Base-by-base conservation (phyloP, 2,797 vertebrate genomes). In the Ataeniobius toweri region DNA sequence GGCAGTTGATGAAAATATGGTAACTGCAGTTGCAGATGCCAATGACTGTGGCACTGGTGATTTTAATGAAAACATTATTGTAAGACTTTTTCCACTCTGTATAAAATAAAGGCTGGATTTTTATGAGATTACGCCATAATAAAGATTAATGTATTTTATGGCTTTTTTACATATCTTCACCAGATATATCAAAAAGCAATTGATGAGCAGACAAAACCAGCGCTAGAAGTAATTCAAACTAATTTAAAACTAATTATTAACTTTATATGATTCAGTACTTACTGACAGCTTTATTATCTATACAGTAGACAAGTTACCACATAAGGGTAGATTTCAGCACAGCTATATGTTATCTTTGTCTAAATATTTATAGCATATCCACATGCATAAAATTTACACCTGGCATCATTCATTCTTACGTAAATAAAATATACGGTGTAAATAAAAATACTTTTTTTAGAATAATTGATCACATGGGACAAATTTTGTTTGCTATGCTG, bases 191-290 rank as follows among this genome's bases (percentile, higher is more conserved):
- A 6, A 65, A 22, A 44, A 68, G 39, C 65, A 44, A 16, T 14
- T 1, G 2, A 51, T 16, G 16, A 51, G 13, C 50, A 16, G 50
- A 51, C 16, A 51, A 51, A 51, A 67, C 24, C 10, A 3, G 39
- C 24, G 18, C 20, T 18, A 28, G 63, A 65, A 24, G 63, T 22
- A 22, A 39, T 36, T 16, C 6, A 46, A 51, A 22, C 36, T 6
- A 20, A 70, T 73, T 77, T 61, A 59, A 70, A 50, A 58, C 36
- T 2, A 73, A 76, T 51, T 50, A 28, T 48, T 70, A 71, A 46
- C 56, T 26, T 53, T 81, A 74, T 46, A 74, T 58, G 76, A 78
- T 71, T 71, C 26, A 7, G 36, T 26, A 9, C 36, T 68, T 68
- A 56, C 44, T 70, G 44, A 68, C 10, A 31, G 58, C 22, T 46